These are phyloP conservation scores for Ornithoptera priamus DNA, from an alignment of 2,888 invertebrate species.

Conservation along the genomic window DNA sequence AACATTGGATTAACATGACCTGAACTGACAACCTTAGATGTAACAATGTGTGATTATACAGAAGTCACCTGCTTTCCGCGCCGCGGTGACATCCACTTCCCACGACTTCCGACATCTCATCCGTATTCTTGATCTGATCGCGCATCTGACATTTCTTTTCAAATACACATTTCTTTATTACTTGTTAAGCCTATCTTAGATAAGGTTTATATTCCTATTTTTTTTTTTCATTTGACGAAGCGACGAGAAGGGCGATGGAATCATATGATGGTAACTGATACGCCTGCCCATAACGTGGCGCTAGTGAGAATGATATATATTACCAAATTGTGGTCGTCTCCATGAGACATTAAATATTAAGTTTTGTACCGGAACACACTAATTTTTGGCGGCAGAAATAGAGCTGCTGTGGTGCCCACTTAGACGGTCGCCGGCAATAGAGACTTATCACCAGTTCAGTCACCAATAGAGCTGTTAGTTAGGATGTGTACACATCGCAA, in stretches of 20 bases:
- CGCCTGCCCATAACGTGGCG: too few species aligned
- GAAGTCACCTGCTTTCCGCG: constrained; percentile 64
- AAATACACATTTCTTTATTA: background rate
- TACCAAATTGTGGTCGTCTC: too few species aligned
- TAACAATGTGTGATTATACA: constrained; percentile 43
- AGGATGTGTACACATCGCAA: background rate
- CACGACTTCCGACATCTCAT: constrained; percentile 64
- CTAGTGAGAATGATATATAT: too few species aligned
- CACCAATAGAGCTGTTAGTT: background rate
- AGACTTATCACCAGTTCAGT: too few species aligned
- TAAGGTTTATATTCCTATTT: background rate
- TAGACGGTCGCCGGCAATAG: too few species aligned
- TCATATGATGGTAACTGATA: too few species aligned
- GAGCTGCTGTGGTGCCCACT: too few species aligned
- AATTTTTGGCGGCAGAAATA: too few species aligned
- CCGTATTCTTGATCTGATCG: constrained; percentile 59
- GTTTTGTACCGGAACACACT: too few species aligned
- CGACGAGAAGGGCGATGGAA: too few species aligned
- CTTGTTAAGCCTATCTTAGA: background rate
- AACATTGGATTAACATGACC: background rate
- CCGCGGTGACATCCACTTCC: constrained; percentile 60
- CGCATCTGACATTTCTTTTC: background rate
- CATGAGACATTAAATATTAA: too few species aligned
- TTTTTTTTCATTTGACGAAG: background rate
- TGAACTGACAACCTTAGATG: background rate